Percentiles rank a stretch among this genome's conserved stretches.
phyloP scores from a whole-genome alignment of 2,888 invertebrate genomes.

The Ernsta delagoae region DNA sequence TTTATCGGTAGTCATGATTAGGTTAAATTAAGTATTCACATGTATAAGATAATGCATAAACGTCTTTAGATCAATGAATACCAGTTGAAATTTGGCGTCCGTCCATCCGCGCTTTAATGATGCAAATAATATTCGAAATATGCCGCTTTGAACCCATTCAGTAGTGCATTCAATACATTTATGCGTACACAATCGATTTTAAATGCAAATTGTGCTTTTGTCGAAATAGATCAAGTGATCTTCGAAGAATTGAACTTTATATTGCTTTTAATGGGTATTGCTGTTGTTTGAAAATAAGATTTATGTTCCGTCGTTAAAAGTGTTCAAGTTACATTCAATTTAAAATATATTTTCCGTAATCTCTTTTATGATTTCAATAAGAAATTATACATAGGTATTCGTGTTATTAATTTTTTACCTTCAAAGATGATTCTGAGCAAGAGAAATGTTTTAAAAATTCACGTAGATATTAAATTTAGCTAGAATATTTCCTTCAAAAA shows the following conservation, averaged over 20 bases:
- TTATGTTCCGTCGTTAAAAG: not conserved
- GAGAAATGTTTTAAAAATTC: too few relatives aligned
- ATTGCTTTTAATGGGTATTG: not conserved
- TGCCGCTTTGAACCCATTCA: conserved; percentile 39
- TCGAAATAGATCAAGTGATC: conserved; percentile 24
- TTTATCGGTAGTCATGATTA: too few relatives aligned
- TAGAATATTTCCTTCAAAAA: too few relatives aligned
- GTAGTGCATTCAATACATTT: conserved; percentile 34
- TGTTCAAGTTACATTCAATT: not conserved
- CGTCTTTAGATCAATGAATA: conserved; percentile 40
- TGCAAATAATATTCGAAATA: conserved; percentile 50
- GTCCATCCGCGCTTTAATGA: conserved; percentile 55
- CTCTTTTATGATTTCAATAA: too few relatives aligned
- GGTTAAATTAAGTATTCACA: not conserved
- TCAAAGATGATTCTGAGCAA: too few relatives aligned
- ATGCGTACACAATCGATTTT: conserved; percentile 27
- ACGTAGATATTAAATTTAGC: too few relatives aligned
- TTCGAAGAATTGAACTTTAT: conserved; percentile 15
- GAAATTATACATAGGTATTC: too few relatives aligned
- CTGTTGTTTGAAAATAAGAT: not conserved
- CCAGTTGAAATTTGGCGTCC: conserved; percentile 50
- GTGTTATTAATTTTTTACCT: too few relatives aligned
- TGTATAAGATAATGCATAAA: not conserved
- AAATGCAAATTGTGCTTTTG: conserved; percentile 31
- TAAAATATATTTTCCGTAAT: too few relatives aligned